Percentiles rank a stretch among this genome's conserved stretches.
Evolutionary conservation across 2,888 invertebrate genomes (phyloP).

Genomic region (Xylota segnis): DNA sequence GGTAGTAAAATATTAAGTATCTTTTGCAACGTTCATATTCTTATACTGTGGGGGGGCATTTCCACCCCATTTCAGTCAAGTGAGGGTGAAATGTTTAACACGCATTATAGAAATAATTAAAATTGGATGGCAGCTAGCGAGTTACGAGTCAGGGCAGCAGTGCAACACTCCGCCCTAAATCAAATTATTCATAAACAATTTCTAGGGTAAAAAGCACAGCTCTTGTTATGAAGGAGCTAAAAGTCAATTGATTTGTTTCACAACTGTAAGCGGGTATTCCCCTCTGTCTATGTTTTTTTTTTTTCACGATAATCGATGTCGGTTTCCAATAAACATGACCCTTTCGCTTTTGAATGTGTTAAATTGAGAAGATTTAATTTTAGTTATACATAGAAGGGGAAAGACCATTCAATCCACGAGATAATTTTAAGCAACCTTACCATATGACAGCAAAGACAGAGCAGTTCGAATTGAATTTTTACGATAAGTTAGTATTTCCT

Average conservation of each 20-base stretch:
- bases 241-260: constrained; percentile 37
- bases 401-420: too few relatives aligned
- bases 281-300: background rate
- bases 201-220: constrained; percentile 1
- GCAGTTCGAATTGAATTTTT: too few relatives aligned
- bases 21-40: background rate
- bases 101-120: constrained; percentile 40
- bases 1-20: constrained; percentile 8
- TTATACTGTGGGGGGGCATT: background rate
- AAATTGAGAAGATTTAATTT: background rate
- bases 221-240: constrained; percentile 13
- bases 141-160: background rate
- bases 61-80: constrained; percentile 18
- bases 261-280: constrained; percentile 31
- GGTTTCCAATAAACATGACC: background rate
- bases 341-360: background rate
- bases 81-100: constrained; percentile 15
- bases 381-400: too few relatives aligned
- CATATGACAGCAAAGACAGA: too few relatives aligned
- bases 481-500: too few relatives aligned
- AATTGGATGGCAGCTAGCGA: background rate
- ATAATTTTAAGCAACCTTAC: background rate
- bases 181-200: constrained; percentile 25
- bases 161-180: constrained; percentile 11
- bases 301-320: background rate